Percentiles rank a stretch among this genome's conserved stretches.
phyloP scores from a whole-genome alignment of 1,140 invertebrate species.

The Orchestia grillus region DNA sequence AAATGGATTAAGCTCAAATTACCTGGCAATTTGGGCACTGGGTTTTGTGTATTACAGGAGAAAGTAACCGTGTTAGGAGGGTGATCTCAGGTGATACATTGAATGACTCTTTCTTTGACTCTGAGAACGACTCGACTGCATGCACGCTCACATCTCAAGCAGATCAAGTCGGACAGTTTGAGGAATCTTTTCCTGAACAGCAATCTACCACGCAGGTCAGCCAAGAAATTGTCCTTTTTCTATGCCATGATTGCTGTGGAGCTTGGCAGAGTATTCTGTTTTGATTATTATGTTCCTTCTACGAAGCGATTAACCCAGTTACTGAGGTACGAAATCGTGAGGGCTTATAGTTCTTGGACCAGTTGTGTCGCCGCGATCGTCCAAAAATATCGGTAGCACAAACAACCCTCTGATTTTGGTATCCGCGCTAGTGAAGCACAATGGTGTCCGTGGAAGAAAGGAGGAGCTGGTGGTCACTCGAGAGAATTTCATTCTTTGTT shows the following conservation, averaged over 20 bases:
- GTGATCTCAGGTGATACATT: conserved; percentile 17
- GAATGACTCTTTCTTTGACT: conserved; percentile 48
- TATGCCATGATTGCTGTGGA: not conserved
- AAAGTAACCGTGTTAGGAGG: conserved; percentile 41
- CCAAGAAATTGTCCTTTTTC: not conserved
- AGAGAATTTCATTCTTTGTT: conserved; percentile 29
- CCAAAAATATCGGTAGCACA: not conserved
- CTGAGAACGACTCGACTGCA: not conserved
- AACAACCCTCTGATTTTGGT: not conserved
- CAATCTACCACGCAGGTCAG: not conserved
- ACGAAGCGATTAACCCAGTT: not conserved
- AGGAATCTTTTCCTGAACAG: not conserved
- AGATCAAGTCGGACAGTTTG: not conserved
- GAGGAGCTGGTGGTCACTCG: conserved; percentile 10
- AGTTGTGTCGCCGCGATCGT: not conserved
- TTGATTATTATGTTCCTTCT: not conserved
- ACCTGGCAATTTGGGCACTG: conserved; percentile 5
- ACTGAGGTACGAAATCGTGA: not conserved
- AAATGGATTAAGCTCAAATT: conserved; percentile 37
- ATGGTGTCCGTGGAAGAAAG: not conserved
- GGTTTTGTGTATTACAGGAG: not conserved
- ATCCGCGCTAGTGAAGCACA: not conserved
- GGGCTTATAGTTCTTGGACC: not conserved
- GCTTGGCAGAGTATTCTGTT: not conserved
- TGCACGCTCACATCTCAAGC: not conserved